A percentile compares a stretch with the other conserved stretches of the same genome.
Conservation (phyloP, 2,888 invertebrate genomes). For the Melipona bicolor region DNA sequence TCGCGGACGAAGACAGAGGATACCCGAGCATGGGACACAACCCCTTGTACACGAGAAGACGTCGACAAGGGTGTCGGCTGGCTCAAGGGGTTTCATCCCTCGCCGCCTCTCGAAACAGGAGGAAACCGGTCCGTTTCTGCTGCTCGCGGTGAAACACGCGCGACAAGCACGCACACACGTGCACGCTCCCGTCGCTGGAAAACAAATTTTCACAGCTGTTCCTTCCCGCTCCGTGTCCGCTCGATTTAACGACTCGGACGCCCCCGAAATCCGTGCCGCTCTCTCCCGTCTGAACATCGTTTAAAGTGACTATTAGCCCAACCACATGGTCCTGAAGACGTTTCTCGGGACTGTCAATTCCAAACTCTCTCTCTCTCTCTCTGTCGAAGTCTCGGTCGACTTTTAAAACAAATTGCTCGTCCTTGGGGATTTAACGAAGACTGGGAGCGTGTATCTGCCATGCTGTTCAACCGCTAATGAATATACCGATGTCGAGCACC, state of each 20-base stretch:
- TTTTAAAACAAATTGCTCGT: neutral
- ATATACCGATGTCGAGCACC: conserved; percentile 1
- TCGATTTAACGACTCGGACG: conserved; percentile 70
- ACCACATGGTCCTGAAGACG: conserved; percentile 53
- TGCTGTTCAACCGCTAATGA: too few relatives aligned
- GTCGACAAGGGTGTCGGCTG: conserved; percentile 77
- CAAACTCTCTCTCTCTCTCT: neutral
- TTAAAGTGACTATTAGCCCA: conserved; percentile 50
- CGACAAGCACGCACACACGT: conserved; percentile 1
- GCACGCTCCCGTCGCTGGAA: conserved; percentile 6
- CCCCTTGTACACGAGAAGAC: conserved; percentile 66
- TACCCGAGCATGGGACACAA: conserved; percentile 55
- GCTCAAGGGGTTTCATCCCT: conserved; percentile 76
- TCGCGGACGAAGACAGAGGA: conserved; percentile 6
- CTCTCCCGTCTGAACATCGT: conserved; percentile 14
- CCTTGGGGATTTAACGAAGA: neutral
- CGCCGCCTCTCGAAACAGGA: conserved; percentile 54
- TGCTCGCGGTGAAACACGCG: conserved; percentile 20
- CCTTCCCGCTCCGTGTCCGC: conserved; percentile 52
- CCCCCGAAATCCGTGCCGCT: conserved; percentile 35
- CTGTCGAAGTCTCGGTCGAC: too few relatives aligned
- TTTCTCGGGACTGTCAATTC: conserved; percentile 14
- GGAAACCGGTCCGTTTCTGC: conserved; percentile 59
- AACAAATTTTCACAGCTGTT: conserved; percentile 72
- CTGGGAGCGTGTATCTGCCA: too few relatives aligned